These are phyloP conservation scores for Pristionchus exspectatus DNA, from an alignment of 2,888 invertebrate species.

Conservation along the genomic window DNA sequence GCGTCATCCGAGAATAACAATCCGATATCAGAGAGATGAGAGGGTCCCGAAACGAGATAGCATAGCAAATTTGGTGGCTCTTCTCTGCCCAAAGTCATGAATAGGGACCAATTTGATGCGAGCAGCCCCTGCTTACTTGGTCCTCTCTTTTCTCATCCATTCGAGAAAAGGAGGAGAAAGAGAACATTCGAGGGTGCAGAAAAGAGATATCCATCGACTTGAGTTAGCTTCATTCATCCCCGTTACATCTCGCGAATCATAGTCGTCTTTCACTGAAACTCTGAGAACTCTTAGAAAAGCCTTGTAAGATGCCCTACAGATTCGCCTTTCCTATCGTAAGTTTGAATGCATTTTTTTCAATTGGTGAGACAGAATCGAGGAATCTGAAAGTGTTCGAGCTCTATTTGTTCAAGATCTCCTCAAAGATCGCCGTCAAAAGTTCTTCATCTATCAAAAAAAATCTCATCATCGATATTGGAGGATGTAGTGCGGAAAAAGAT, in stretches of 20 bases:
- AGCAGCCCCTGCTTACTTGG: not conserved
- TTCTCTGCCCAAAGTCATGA: not conserved
- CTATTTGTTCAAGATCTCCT: not conserved
- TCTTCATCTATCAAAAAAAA: not conserved
- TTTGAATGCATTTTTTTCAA: not conserved
- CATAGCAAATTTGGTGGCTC: not conserved
- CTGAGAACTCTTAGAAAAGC: not conserved
- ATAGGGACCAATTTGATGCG: slow-evolving; percentile 7
- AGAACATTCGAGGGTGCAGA: slow-evolving; percentile 10
- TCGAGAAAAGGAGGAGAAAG: slow-evolving; percentile 40
- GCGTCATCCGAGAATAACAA: slow-evolving; percentile 27
- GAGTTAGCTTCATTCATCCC: slow-evolving; percentile 4
- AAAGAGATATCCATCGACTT: not conserved
- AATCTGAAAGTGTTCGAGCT: not conserved
- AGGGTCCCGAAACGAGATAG: not conserved
- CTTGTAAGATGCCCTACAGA: not conserved
- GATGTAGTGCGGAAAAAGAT: not conserved
- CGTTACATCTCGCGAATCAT: not conserved
- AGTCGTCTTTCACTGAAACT: not conserved
- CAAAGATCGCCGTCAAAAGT: not conserved
- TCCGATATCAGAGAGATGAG: not conserved
- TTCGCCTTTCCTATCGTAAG: not conserved
- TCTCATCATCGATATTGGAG: not conserved
- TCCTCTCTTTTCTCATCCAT: slow-evolving; percentile 22
- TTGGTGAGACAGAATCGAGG: not conserved